These are phyloP conservation scores for Panorpa germanica DNA, from an alignment of 2,888 invertebrate genomes.

Conservation along the genomic window DNA sequence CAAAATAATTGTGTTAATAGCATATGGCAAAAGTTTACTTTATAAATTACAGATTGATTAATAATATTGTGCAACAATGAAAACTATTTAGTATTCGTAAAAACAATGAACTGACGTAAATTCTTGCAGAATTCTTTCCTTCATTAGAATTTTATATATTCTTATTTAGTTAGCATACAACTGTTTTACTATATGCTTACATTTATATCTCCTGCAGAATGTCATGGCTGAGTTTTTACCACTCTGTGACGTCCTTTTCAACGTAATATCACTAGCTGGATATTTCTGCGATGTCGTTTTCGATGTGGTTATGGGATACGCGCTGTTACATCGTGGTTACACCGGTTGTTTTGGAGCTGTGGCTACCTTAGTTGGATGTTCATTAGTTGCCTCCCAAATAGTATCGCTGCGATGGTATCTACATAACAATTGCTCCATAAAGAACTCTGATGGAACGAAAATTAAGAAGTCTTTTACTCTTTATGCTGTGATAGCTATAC, in stretches of 20 bases:
- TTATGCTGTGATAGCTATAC: conserved; percentile 34
- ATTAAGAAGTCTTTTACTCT: conserved; percentile 9
- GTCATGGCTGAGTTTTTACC: conserved; percentile 75
- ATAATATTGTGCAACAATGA: too few relatives aligned
- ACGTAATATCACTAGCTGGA: conserved; percentile 73
- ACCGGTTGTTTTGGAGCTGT: conserved; percentile 46
- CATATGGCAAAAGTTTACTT: too few relatives aligned
- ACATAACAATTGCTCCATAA: conserved; percentile 22
- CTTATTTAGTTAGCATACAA: too few relatives aligned
- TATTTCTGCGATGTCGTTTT: conserved; percentile 86
- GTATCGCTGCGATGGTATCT: conserved; percentile 61
- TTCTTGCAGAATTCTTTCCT: too few relatives aligned
- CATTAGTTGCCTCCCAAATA: conserved; percentile 56
- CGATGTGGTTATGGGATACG: conserved; percentile 71
- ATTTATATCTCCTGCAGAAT: too few relatives aligned
- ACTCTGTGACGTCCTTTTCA: conserved; percentile 79
- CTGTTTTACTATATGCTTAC: too few relatives aligned
- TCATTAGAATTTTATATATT: too few relatives aligned
- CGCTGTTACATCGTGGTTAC: conserved; percentile 49
- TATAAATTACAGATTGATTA: too few relatives aligned
- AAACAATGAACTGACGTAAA: too few relatives aligned
- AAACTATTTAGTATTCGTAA: too few relatives aligned
- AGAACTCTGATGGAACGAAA: too few relatives aligned
- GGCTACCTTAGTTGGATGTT: conserved; percentile 48
- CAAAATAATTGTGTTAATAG: too few relatives aligned